Evolutionary conservation across 92 coral and sea anemone genomes (phyloP).

Genomic region (Plumapathes pennacea): DNA sequence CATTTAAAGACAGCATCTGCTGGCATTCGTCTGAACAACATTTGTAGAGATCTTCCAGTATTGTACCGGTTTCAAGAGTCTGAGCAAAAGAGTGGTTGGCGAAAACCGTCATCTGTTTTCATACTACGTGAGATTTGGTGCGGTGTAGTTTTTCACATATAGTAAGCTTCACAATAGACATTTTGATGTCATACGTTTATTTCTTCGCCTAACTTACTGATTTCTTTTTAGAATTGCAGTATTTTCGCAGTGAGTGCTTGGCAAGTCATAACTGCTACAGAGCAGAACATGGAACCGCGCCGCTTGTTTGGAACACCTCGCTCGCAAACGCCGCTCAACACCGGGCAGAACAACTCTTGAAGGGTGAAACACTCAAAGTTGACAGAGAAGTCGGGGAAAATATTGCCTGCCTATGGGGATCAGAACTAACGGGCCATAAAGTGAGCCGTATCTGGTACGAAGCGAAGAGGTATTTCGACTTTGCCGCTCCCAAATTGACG

Average conservation of each 20-base stretch:
- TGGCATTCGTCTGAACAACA: too few species aligned
- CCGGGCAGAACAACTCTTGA: constrained; percentile 97
- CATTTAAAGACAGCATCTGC: too few species aligned
- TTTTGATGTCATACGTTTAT: too few species aligned
- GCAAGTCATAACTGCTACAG: constrained; percentile 92
- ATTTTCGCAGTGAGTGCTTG: constrained; percentile 90
- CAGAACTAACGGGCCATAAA: constrained; percentile 84
- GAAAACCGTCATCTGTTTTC: too few species aligned
- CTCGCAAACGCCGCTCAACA: constrained; percentile 94
- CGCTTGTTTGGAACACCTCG: constrained; percentile 73
- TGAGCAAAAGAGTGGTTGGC: too few species aligned
- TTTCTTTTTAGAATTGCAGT: constrained; percentile 69
- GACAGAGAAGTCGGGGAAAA: constrained; percentile 84
- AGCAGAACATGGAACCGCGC: constrained; percentile 90
- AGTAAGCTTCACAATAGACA: too few species aligned
- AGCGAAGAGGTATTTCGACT: constrained; percentile 74
- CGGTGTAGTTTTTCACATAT: too few species aligned
- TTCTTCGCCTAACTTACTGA: too few species aligned
- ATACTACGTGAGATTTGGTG: too few species aligned
- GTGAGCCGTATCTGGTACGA: constrained; percentile 96
- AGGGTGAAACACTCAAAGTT: constrained; percentile 58
- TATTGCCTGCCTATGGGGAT: constrained; percentile 92
- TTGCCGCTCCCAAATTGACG: constrained; percentile 53
- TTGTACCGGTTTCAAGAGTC: too few species aligned
- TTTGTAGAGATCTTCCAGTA: too few species aligned